phyloP scores from a whole-genome alignment of 2,888 invertebrate species.

The Torymus texanus region DNA sequence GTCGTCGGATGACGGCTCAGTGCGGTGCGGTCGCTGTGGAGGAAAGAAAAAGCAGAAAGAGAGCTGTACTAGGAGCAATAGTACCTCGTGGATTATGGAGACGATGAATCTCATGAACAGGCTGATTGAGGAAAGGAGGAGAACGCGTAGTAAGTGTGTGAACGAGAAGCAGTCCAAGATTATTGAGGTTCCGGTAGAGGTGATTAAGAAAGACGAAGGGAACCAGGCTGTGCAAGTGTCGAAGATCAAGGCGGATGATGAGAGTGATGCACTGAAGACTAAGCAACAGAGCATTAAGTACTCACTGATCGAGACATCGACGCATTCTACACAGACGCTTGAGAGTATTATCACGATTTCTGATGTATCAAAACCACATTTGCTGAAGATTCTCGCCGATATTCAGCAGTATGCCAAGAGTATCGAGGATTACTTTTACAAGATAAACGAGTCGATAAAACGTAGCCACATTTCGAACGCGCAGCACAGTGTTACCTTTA shows the following conservation, averaged over 20 bases:
- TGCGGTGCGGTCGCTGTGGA: slow-evolving; percentile 11
- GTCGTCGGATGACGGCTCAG: background rate
- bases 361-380: slow-evolving; percentile 10
- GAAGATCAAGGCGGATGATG: background rate
- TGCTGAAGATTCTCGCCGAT: slow-evolving; percentile 43
- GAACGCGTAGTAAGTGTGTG: background rate
- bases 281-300: slow-evolving; percentile 18
- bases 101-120: slow-evolving; percentile 33
- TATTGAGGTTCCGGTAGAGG: background rate
- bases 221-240: background rate
- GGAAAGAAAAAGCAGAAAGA: slow-evolving; percentile 14
- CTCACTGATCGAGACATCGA: background rate
- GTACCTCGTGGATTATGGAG: slow-evolving; percentile 25
- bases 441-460: background rate
- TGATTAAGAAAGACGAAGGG: background rate
- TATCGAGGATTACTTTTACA: slow-evolving; percentile 29
- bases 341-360: background rate
- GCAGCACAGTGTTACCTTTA: no score
- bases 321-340: slow-evolving; percentile 24
- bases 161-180: background rate
- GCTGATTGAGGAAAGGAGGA: slow-evolving; percentile 17
- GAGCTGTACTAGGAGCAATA: background rate
- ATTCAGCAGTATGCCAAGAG: slow-evolving; percentile 46
- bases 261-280: background rate
- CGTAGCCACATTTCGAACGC: background rate